Conservation (phyloP, 2,113 vertebrate genomes). For the Bubo bubo region DNA sequence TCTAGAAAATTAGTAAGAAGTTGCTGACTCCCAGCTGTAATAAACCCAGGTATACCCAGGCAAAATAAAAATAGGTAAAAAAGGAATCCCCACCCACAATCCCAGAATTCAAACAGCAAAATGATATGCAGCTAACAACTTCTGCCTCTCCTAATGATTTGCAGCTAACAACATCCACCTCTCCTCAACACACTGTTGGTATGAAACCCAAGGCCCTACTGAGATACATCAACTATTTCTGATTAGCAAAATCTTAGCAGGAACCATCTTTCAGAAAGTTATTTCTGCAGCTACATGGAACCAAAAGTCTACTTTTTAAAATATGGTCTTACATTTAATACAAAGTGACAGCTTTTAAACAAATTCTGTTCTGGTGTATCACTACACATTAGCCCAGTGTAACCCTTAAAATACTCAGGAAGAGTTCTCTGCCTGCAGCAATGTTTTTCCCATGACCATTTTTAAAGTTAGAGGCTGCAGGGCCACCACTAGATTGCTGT, state of each 20-base stretch:
- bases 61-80: not conserved
- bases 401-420: not conserved
- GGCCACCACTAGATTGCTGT: not conserved
- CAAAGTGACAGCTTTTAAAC: not conserved
- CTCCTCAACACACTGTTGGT: not conserved
- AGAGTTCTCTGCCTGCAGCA: not conserved
- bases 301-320: not conserved
- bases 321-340: not conserved
- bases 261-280: not conserved
- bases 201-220: rapidly evolving
- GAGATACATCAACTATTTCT: not conserved
- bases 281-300: not conserved
- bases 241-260: no score
- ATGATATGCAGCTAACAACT: not conserved
- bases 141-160: not conserved
- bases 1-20: conserved; percentile 11
- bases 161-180: not conserved
- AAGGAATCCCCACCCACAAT: not conserved
- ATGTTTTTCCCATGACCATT: not conserved
- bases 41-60: not conserved
- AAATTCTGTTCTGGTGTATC: not conserved
- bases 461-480: not conserved
- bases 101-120: not conserved
- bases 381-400: not conserved
- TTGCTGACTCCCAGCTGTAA: not conserved